Base-by-base conservation (phyloP, 2,888 invertebrate species). In the Tinea trinotella region DNA sequence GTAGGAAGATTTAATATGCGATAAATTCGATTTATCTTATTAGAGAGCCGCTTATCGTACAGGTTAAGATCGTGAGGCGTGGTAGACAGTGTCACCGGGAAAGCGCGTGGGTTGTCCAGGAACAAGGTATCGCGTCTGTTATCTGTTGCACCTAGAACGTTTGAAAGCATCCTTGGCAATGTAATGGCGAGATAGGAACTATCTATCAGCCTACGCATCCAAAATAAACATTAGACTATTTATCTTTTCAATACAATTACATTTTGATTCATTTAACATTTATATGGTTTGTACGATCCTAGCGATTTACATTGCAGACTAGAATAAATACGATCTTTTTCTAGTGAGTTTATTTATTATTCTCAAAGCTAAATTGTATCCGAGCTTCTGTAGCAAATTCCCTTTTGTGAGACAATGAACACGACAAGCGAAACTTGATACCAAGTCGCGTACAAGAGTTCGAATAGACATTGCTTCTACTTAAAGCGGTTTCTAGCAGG, bases 11-110 rank as follows among this genome's bases (percentile, higher is more conserved):
- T 65, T 70, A 68, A 72, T 66, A 66, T 62, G 60, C 68, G 72
- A 75, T 76, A 74, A 71, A 70, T 70, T 67, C 64, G 68, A 74
- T 75, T 68, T 73, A 77, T 74, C 72, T 74, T 70, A 67, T 70
- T 68, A 69, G 60, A 63, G 65, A 65, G 61, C 30, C 58, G 64
- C 64, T 64, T 70, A 71, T 73, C 67, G 61, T 58, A 24, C 40
- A 20, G 40, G 40, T 40, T 36, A 53, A 58, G 61, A 19, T 52
- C 52, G 34, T 50, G 36, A 52, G 56, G 52, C 54, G 54, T 49
- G 53, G 54, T 52, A 50, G 52, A 52, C 52, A 35, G 35, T 52
- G 53, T 50, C 50, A 50, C 50, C 50, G 50, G 22, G 50, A 5
- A 24, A 24, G 36, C 19, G 53, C 40, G 53, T 53, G 44, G 53